Evolutionary conservation across 2,113 vertebrate genomes (phyloP).

Genomic region (Vombatus ursinus): DNA sequence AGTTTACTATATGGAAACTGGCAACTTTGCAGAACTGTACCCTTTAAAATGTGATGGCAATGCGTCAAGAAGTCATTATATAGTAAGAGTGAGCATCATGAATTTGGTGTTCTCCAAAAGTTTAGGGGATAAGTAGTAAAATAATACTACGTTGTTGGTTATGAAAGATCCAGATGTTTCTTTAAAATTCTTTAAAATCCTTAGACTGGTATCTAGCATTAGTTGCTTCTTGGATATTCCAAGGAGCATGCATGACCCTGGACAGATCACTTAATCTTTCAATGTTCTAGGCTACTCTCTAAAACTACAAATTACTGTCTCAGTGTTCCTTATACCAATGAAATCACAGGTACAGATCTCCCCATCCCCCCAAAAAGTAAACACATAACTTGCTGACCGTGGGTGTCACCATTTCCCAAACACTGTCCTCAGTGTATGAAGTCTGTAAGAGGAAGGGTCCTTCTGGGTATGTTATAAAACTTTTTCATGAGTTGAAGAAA

Average conservation of each 20-base stretch:
- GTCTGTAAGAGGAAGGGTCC: not conserved
- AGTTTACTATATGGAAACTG: too few species aligned
- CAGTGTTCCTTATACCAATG: not conserved
- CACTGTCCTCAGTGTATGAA: not conserved
- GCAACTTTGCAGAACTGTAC: too few species aligned
- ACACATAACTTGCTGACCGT: not conserved
- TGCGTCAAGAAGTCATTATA: too few species aligned
- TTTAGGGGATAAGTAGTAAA: too few species aligned
- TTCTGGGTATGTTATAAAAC: not conserved
- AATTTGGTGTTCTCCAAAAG: too few species aligned
- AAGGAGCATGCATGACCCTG: not conserved
- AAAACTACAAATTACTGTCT: not conserved
- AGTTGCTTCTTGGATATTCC: too few species aligned
- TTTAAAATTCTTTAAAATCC: too few species aligned
- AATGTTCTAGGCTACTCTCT: not conserved
- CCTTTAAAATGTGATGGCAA: too few species aligned
- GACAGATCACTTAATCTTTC: not conserved
- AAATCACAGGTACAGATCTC: not conserved
- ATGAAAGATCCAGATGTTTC: too few species aligned
- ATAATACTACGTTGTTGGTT: too few species aligned
- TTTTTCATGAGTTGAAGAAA: not conserved
- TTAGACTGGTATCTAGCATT: too few species aligned
- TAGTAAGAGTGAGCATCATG: too few species aligned
- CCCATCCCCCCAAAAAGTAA: not conserved
- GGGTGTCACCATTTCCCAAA: not conserved